Conservation (phyloP, 2,797 vertebrate genomes). For the Botia kubotai region DNA sequence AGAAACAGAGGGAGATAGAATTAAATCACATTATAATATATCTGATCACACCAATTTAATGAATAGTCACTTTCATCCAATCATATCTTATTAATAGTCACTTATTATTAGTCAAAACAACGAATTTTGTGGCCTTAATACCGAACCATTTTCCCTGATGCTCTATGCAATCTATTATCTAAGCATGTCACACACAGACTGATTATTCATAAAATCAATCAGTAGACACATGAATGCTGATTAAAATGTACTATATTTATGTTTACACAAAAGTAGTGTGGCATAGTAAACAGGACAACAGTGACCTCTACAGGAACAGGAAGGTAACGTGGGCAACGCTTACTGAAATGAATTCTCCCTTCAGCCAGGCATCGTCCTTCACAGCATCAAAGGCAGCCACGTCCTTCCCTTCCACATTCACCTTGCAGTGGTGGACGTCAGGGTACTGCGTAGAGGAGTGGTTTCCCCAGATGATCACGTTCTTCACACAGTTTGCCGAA, state of each 20-base stretch:
- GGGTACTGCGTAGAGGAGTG: conserved; percentile 91
- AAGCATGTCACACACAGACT: neutral
- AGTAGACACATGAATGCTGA: neutral
- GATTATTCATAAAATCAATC: neutral
- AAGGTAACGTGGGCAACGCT: conserved; percentile 57
- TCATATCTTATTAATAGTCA: neutral
- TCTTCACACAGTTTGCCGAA: conserved; percentile 82
- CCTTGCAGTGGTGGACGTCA: conserved; percentile 84
- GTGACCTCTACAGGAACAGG: conserved; percentile 38
- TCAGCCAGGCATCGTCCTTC: conserved; percentile 88
- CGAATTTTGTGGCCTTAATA: neutral
- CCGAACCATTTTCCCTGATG: neutral
- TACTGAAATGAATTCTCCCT: conserved; percentile 86
- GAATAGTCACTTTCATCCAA: neutral
- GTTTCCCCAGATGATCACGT: conserved; percentile 91
- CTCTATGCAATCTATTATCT: neutral
- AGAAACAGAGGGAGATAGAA: neutral
- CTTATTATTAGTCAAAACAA: neutral
- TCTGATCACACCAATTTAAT: neutral
- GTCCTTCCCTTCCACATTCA: conserved; percentile 82
- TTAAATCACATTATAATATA: neutral
- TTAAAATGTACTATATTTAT: neutral
- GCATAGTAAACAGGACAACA: conserved; percentile 19
- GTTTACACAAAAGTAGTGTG: neutral
- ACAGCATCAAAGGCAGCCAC: conserved; percentile 82